Base-by-base conservation (phyloP, 2,113 vertebrate species). In the Irena cyanogastra region DNA sequence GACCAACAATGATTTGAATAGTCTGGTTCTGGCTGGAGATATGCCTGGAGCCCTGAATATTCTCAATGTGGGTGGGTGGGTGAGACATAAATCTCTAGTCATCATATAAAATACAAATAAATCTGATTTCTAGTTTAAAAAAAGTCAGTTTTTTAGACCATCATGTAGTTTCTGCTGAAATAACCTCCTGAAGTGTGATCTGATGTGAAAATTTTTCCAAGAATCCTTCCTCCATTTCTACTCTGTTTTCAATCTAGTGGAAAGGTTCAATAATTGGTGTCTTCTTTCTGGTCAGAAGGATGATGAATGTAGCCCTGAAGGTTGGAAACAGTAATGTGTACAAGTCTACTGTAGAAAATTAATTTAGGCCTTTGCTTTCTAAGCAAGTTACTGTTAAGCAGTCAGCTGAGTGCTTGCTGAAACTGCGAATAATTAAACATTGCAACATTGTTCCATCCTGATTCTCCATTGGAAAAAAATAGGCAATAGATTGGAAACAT, bases 271-370 rank as follows among this genome's bases (percentile, higher is more conserved):
- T 89, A 93, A 83, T 66, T 86, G 79, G 60, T 83, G 79, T 66
- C 71, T 75, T 94, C 59, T 89, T 95, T 94, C 84, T 90, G 75
- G 63, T 83, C 71, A 70, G 87, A 42, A 87, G 35, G 35, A 96
- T 90, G 85, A 97, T 92, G 68, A 83, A 93, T 96, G 56, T 75
- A 52, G 69, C 94, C 94, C 92, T 90, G 44, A 89, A 94, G 85
- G 68, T 17, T 94, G 92, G 92, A 94, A 97, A 95, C 52, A 87
- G 30, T 54, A 77, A 86, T 39, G 71, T 22, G 78, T 52, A 57
- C 71, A 63, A 94, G 49, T 44, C 85, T 64, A 33, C 71, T 88
- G 22, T 6, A 74, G 52, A 59, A 50, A 75, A 83, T 70, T 44
- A 42, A 74, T 59, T 69, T 19, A 54, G 33, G 13, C 60, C 84